Base-by-base conservation (phyloP, 1,140 invertebrate species). In the Brachionus rubens region DNA sequence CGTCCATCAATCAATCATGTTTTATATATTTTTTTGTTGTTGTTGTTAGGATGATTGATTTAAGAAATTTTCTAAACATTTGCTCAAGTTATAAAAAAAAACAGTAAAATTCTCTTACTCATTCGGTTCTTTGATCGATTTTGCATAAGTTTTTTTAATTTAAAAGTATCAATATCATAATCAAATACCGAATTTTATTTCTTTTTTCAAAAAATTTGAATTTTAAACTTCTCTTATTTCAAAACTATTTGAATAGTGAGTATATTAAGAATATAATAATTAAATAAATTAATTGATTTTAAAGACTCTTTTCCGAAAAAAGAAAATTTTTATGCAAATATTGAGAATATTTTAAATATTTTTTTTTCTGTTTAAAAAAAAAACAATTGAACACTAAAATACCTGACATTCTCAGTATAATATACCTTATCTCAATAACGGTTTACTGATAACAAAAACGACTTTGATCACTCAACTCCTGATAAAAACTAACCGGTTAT, bases 321-420 rank as follows among this genome's bases (percentile, higher is more conserved):
- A n/a, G 36, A 33, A 59, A 59, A 59, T 59, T 59, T 59, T 59
- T 59, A 59, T 59, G 54, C 54, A 59, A 59, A 59, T 59, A 59
- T 54, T 54, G 52, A 54, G 52, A 59, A 59, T 59, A 59, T 28
- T 59, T 59, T 59, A 59, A 59, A 59, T 59, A 59, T 33, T 59
- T 59, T 59, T 33, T 59, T 59, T 59, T 36, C 4, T 5, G 9
- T 36, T 36, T 33, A 16, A 21, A 19, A 33, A 59, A 59, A 28
- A 59, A 59, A 36, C 19, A 59, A 59, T 33, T 59, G 4, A 36
- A 33, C 33, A 59, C 36, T 59, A 59, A 59, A 59, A 59, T 59
- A 59, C 28, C 54, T 59, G 54, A 59, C 54, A 59, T 59, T 59
- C 28, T 36, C n/a, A n/a, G n/a, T n/a, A 54, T 54, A 24, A 28